Base-by-base conservation (phyloP, 2,797 vertebrate species). In the Melanotaenia nigrans region DNA sequence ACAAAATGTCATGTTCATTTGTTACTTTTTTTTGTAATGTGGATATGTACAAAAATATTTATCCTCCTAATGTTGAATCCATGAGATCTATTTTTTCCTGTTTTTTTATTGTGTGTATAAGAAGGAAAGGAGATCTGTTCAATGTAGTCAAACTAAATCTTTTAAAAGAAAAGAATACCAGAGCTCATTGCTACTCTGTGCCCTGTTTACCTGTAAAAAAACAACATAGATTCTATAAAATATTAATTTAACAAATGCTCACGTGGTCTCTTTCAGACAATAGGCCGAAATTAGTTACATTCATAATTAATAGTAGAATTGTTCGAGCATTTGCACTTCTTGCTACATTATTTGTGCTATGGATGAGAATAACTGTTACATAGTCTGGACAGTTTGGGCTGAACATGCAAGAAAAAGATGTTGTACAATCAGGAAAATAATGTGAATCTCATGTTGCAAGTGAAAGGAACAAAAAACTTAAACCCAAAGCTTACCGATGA, bases 1-100 rank as follows among this genome's bases (percentile, higher is more conserved):
- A 58, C 60, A 47, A 42, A 66, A 78, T 73, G 60, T 80, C 62
- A 10, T 75, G 85, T 61, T 73, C 61, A 47, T 75, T 69, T 73
- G 45, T n/a, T 53, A 25, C 24, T 5, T 13, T 11, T 53, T 53
- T 3, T 25, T 53, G 11, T 10, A 12, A 53, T 53, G 24, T 53
- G 4, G 22, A 24, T 25, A 3, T 13, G 12, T 25, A 53, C 11
- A 5, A 53, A 25, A 13, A 53, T 12, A 13, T 24, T 40, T 36
- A 10, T 49, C 1, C 11, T 53, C 22, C 22, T 25, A 53, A 25
- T 33, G 32, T 33, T 25, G 12, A 25, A 25, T 53, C 24, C 12
- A 13, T 13, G 9, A 51, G 7, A 10, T 3, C 22, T 24, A 9
- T 51, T 22, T 9, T 24, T 51, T 51, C 3, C 0, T 12, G n/a